phyloP scores from a whole-genome alignment of 1,140 invertebrate genomes.

The Berghia stephanieae region DNA sequence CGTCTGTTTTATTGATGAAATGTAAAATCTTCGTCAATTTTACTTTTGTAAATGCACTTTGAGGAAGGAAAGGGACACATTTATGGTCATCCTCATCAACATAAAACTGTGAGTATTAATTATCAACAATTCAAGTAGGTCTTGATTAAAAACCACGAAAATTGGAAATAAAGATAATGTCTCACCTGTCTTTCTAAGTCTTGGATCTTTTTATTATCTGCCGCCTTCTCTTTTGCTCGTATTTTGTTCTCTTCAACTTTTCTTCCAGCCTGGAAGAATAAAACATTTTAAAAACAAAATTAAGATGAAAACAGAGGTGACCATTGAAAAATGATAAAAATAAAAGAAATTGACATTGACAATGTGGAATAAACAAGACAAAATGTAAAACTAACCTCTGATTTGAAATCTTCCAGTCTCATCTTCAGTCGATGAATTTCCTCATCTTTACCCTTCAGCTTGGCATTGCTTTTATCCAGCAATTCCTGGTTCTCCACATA shows the following conservation, averaged over 20 bases:
- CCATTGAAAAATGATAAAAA: neutral
- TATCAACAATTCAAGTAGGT: no score
- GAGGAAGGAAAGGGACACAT: no score
- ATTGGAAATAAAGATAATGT: no score
- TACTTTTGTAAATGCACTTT: no score
- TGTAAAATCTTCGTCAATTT: no score
- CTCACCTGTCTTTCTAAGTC: slow-evolving; percentile 64
- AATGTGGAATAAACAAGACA: slow-evolving; percentile 8
- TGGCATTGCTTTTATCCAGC: slow-evolving; percentile 54
- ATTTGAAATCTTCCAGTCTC: slow-evolving; percentile 56
- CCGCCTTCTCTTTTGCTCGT: slow-evolving; percentile 53
- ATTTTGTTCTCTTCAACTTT: slow-evolving; percentile 57
- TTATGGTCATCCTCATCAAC: no score
- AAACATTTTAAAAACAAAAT: neutral
- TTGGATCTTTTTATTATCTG: slow-evolving; percentile 61
- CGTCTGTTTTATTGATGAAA: no score
- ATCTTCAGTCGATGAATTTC: slow-evolving; percentile 57
- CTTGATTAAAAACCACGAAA: no score
- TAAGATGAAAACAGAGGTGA: neutral
- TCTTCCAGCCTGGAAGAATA: slow-evolving; percentile 50
- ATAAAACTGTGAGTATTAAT: no score
- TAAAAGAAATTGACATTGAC: no score
- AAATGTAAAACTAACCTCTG: slow-evolving; percentile 48
- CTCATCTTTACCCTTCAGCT: slow-evolving; percentile 52
- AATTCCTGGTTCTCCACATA: slow-evolving; percentile 64